These are phyloP conservation scores for Xenopus tropicalis DNA, from an alignment of 2,113 vertebrate species.

Conservation along the genomic window UCB_Xtro_10.0 CM004447.2:2391501-2392000, in stretches of 20 bases:
- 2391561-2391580: background rate
- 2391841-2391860: no score
- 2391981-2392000: no score
- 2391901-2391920: background rate
- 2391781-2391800: no score
- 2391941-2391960: background rate
- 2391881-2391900: background rate
- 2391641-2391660: background rate
- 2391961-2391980: no score
- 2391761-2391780: background rate
- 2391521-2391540: no score
- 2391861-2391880: no score
- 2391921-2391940: background rate
- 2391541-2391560: background rate
- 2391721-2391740: background rate
- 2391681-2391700: background rate
- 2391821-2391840: no score
- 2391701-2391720: no score
- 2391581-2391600: background rate
- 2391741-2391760: background rate
- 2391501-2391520: no score
- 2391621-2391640: background rate
- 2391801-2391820: no score
- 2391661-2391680: conserved; percentile 17
- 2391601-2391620: background rate